A percentile compares a stretch with the other conserved stretches of the same genome.
These are phyloP conservation scores for Elymnias hypermnestra DNA, from an alignment of 1,140 invertebrate genomes.

Conservation along the genomic window DNA sequence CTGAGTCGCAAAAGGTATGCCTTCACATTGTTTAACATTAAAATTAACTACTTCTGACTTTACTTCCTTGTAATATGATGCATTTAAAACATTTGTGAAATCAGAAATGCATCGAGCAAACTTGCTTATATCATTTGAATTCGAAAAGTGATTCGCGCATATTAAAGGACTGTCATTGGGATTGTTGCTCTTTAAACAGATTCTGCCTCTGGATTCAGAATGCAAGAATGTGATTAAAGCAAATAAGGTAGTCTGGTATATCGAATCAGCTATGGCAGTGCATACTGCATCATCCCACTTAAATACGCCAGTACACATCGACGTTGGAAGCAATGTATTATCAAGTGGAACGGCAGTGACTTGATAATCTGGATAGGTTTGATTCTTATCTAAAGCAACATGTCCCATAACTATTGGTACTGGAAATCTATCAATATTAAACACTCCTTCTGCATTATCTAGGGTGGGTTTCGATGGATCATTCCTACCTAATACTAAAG, in stretches of 20 bases:
- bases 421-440: constrained; percentile 28
- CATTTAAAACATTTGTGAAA: constrained; percentile 72
- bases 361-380: constrained; percentile 43
- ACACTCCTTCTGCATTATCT: constrained; percentile 20
- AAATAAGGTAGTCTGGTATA: constrained; percentile 84
- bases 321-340: constrained; percentile 75
- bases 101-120: constrained; percentile 86
- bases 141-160: constrained; percentile 89
- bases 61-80: too few relatives aligned
- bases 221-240: constrained; percentile 87
- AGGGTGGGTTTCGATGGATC: too few relatives aligned
- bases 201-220: constrained; percentile 84
- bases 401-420: constrained; percentile 23
- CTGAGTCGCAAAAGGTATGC: constrained; percentile 79
- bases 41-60: constrained; percentile 56
- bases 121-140: constrained; percentile 84
- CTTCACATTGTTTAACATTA: constrained; percentile 62
- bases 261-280: constrained; percentile 62
- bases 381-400: constrained; percentile 36
- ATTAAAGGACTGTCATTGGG: constrained; percentile 91
- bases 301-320: constrained; percentile 82
- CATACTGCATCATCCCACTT: constrained; percentile 78
- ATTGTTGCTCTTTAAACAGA: constrained; percentile 85
- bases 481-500: constrained; percentile 79
- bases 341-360: constrained; percentile 29